Evolutionary conservation across 2,888 invertebrate genomes (phyloP).

Genomic region (Lasioglossum oenotherae): DNA sequence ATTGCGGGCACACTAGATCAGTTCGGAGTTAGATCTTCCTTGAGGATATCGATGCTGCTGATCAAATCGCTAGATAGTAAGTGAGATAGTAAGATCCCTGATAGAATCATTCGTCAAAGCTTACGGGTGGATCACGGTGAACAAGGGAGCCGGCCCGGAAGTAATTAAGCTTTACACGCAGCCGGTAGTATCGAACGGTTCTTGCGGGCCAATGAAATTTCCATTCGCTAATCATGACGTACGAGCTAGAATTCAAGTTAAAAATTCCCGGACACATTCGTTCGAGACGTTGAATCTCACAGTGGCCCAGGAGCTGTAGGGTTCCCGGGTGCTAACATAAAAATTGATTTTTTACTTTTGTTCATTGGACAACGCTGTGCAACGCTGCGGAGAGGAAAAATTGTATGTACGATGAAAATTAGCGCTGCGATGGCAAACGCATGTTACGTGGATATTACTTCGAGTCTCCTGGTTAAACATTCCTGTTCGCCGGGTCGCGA

Average conservation of each 20-base stretch:
- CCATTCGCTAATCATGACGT: slow-evolving; percentile 18
- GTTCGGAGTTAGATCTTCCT: neutral
- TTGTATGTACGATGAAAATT: neutral
- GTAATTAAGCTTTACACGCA: slow-evolving; percentile 37
- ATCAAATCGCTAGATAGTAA: neutral
- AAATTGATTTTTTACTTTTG: no score
- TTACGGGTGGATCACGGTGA: neutral
- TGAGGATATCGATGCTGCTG: neutral
- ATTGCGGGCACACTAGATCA: neutral
- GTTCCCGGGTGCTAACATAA: no score
- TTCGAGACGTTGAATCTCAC: neutral
- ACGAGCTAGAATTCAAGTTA: neutral
- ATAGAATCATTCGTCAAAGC: slow-evolving; percentile 20
- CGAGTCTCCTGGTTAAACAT: slow-evolving; percentile 7
- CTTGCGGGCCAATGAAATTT: slow-evolving; percentile 55
- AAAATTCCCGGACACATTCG: slow-evolving; percentile 2
- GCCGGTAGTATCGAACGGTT: slow-evolving; percentile 35
- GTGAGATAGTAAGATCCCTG: slow-evolving; percentile 10
- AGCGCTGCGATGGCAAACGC: slow-evolving; percentile 1
- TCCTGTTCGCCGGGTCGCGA: neutral
- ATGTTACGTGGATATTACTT: slow-evolving; percentile 29
- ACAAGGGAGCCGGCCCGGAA: slow-evolving; percentile 22
- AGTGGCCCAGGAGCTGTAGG: no score
- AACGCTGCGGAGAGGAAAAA: neutral
- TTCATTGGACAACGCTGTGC: neutral